A percentile compares a stretch with the other conserved stretches of the same genome.
Conservation (phyloP, 2,797 vertebrate genomes). For the Calcarius lapponicus region DNA sequence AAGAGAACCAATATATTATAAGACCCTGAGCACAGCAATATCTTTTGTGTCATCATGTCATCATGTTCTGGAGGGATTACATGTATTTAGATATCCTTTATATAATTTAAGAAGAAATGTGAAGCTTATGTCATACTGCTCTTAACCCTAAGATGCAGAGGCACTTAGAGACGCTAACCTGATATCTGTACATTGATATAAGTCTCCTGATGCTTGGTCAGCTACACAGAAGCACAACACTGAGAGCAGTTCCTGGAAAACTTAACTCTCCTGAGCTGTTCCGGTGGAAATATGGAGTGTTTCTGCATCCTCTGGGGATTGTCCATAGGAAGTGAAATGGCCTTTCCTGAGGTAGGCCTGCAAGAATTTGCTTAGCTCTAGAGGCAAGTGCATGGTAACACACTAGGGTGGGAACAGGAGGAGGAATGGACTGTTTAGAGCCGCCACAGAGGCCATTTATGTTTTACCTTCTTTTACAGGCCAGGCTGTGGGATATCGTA, state of each 20-base stretch:
- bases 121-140: background rate
- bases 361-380: background rate
- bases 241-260: background rate
- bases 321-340: background rate
- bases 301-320: background rate
- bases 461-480: background rate
- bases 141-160: background rate
- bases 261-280: background rate
- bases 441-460: background rate
- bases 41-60: conserved; percentile 30
- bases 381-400: background rate
- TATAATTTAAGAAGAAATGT: conserved; percentile 1
- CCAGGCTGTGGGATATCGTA: background rate
- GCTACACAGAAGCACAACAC: background rate
- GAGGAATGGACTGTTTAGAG: background rate
- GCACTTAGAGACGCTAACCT: background rate
- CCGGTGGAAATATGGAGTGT: background rate
- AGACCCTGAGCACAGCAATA: background rate
- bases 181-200: background rate
- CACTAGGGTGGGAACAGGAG: background rate
- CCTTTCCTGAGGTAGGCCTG: background rate
- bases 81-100: background rate
- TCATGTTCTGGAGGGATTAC: background rate
- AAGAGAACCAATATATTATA: conserved; percentile 26
- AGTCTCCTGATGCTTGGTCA: background rate